Evolutionary conservation across 2,888 invertebrate species (phyloP).

Genomic region (Oligia strigilis): DNA sequence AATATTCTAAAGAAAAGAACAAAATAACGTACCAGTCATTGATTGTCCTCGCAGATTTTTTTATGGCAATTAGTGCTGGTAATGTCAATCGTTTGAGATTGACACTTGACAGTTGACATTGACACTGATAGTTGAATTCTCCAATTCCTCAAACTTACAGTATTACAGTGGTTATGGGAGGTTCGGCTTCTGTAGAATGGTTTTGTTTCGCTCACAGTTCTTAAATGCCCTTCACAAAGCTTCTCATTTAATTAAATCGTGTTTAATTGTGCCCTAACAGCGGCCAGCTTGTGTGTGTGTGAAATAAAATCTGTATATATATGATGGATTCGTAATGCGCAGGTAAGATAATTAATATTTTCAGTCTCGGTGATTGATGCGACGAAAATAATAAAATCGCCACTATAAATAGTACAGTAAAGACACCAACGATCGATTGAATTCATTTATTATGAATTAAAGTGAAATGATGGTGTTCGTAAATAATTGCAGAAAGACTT

Average conservation of each 20-base stretch:
- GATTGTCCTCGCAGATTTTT: not conserved
- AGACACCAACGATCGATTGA: slow-evolving; percentile 18
- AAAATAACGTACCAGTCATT: too few relatives aligned
- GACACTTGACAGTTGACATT: not conserved
- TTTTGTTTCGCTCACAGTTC: slow-evolving; percentile 11
- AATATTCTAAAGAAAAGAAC: too few relatives aligned
- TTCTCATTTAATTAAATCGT: slow-evolving; percentile 41
- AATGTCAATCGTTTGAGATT: slow-evolving; percentile 4
- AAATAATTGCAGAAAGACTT: not conserved
- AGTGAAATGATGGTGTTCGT: slow-evolving; percentile 12
- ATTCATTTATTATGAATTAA: slow-evolving; percentile 12
- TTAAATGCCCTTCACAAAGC: slow-evolving; percentile 20
- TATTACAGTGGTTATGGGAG: slow-evolving; percentile 18
- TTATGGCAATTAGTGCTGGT: not conserved
- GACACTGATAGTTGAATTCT: not conserved
- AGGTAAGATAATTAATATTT: slow-evolving; percentile 35
- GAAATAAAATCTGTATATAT: slow-evolving; percentile 13
- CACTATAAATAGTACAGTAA: slow-evolving; percentile 17
- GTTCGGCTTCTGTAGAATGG: slow-evolving; percentile 21
- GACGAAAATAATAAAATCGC: slow-evolving; percentile 38
- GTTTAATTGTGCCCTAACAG: slow-evolving; percentile 27
- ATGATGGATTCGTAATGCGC: slow-evolving; percentile 46
- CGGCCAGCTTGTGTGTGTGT: slow-evolving; percentile 22
- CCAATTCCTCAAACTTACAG: not conserved
- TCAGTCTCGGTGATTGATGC: slow-evolving; percentile 10